Percentiles rank a stretch among this genome's conserved stretches.
Evolutionary conservation across 2,888 invertebrate genomes (phyloP).

Genomic region (Meloe dianella): DNA sequence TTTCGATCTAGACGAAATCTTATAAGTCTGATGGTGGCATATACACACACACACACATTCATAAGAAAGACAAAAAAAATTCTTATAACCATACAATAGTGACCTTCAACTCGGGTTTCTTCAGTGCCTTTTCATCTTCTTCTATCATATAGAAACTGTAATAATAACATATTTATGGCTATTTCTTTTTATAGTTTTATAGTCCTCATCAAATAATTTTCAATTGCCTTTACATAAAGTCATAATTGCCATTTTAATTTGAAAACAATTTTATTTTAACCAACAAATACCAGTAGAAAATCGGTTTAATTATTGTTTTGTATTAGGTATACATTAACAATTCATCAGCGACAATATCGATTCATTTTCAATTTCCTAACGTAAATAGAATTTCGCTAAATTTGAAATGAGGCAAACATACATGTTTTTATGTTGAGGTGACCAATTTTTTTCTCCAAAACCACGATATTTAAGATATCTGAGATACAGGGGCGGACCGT

Average conservation of each 20-base stretch:
- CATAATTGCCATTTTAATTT: constrained; percentile 4
- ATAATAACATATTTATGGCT: background rate
- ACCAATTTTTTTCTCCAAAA: too few species aligned
- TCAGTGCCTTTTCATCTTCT: background rate
- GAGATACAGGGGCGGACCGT: too few species aligned
- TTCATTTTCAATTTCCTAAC: background rate
- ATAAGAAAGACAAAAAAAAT: background rate
- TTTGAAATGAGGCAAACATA: too few species aligned
- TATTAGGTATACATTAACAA: background rate
- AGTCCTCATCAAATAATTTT: background rate
- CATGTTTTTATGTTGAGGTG: too few species aligned
- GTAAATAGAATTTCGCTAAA: too few species aligned
- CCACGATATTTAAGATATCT: too few species aligned
- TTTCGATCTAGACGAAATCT: background rate
- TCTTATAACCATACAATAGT: constrained; percentile 1
- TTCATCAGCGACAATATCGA: background rate
- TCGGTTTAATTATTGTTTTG: background rate
- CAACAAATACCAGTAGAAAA: background rate
- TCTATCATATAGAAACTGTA: background rate
- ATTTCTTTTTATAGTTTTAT: background rate
- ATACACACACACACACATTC: background rate
- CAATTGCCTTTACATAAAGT: constrained; percentile 3
- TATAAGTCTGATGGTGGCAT: background rate
- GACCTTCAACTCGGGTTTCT: background rate
- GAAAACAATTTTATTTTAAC: constrained; percentile 1